phyloP scores from a whole-genome alignment of 2,888 invertebrate genomes.

The Lydus trimaculatus region DNA sequence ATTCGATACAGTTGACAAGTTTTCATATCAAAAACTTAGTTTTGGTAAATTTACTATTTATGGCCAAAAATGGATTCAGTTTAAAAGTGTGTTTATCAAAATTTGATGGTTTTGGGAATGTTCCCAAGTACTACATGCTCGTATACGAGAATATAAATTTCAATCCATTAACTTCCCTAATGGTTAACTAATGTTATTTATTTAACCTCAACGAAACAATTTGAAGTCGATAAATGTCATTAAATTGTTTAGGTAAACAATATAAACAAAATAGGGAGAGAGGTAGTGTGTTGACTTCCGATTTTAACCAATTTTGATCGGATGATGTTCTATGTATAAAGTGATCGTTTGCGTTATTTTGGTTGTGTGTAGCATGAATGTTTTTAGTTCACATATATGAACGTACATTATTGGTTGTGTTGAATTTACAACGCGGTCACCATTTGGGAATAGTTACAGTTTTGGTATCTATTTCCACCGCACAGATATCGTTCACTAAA shows the following conservation, averaged over 20 bases:
- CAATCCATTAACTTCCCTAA: slow-evolving; percentile 5
- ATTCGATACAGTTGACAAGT: neutral
- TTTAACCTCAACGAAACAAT: neutral
- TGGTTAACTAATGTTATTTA: slow-evolving; percentile 9
- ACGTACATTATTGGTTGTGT: neutral
- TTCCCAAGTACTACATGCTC: neutral
- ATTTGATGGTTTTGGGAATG: neutral
- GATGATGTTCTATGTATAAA: neutral
- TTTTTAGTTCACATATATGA: neutral
- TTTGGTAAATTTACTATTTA: neutral
- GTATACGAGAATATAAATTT: neutral
- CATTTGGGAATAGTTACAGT: neutral
- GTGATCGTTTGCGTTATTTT: slow-evolving; percentile 1
- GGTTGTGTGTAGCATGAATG: neutral
- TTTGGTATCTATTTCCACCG: neutral
- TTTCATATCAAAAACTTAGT: neutral
- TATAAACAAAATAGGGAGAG: neutral
- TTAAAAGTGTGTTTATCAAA: neutral
- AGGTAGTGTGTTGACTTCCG: slow-evolving; percentile 1
- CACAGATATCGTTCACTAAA: neutral
- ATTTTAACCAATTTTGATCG: neutral
- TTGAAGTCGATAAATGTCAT: slow-evolving; percentile 5
- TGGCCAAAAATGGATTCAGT: neutral
- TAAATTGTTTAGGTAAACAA: neutral
- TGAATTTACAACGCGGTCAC: neutral